Base-by-base conservation (phyloP, 1,140 invertebrate species). In the Diachasmimorpha longicaudata region DNA sequence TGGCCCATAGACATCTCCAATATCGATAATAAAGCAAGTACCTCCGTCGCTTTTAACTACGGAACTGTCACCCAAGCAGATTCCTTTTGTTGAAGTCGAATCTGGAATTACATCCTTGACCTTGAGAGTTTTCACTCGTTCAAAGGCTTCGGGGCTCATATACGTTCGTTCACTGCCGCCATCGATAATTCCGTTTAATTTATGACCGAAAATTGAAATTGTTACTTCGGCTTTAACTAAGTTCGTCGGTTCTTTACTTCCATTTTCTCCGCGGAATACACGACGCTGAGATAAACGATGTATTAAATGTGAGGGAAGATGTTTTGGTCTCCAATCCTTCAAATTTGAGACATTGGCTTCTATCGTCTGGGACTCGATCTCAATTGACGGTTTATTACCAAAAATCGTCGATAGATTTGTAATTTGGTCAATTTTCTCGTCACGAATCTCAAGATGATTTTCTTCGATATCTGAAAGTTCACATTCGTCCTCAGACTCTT, bases 101-200 rank as follows among this genome's bases (percentile, higher is more conserved):
- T 77, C 70, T 8, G 44, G 31, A 0, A 25, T 19, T 2, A 77
- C 21, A 23, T 72, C 58, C 69, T 73, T 46, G 37, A 73, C 10
- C 31, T 77, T 70, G n/a, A 39, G 67, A 16, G 14, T 52, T 48
- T 77, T 13, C 48, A 75, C 55, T 37, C 58, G 68, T 37, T 78
- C 25, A 31, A 75, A 78, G 16, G 66, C 63, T 0, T 21, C 8
- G 63, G 48, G 25, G 23, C 74, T 76, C 67, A 78, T 58, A 71
- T 66, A 73, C 36, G 77, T 76, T 37, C 74, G 13, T 23, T 76
- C 77, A 25, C 77, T 78, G 2, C 77, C 77, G 58, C 77, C 75
- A 21, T 78, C 77, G 8, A 78, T 70, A 13, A 78, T 76, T 37
- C 77, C 74, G 9, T 5, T 63, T 36, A 78, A 69, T 46, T 72